Base-by-base conservation (phyloP, 2,888 invertebrate genomes). In the Lycophotia porphyrea region DNA sequence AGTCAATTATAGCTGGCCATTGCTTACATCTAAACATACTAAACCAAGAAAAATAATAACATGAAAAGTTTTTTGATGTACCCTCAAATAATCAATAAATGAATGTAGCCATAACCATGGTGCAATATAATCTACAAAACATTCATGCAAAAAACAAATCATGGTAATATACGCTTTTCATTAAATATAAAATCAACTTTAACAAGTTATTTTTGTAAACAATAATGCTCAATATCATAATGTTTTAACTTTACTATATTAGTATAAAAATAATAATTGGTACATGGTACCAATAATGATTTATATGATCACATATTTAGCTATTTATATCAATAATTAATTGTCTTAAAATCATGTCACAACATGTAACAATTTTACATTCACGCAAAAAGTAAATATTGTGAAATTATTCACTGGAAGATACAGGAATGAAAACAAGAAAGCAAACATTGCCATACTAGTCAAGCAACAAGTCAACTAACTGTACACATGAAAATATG, bases 211-310 rank as follows among this genome's bases (percentile, higher is more conserved):
- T 69, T 71, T 84, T 86, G 63, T 61, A 84, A 75, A 72, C 55
- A 84, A 75, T 74, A 74, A 61, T 78, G 68, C 65, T 78, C 55
- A 75, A 79, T 77, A 68, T 64, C 65, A 74, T 78, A 80, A 81
- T 63, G 64, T 73, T 76, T 76, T 81, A 75, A 82, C 76, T 87
- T 76, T 66, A 82, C 74, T 87, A 74, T 66, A 77, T 77, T 76
- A 79, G 82, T 86, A 87, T 84, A 85, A 84, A 80, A 81, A 76
- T 76, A 80, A 84, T 71, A 87, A 82, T 91, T 91, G 92, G 86
- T 94, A 94, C 94, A 94, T 89, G 91, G 94, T 94, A 94, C 93
- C 93, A 92, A 94, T 89, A 91, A 90, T 90, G 87, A 87, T 89
- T 90, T 88, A 87, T 87, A 89, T 84, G 88, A 90, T 92, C 90